phyloP scores from a whole-genome alignment of 2,797 vertebrate genomes.

The Enteromius anoplus region DNA sequence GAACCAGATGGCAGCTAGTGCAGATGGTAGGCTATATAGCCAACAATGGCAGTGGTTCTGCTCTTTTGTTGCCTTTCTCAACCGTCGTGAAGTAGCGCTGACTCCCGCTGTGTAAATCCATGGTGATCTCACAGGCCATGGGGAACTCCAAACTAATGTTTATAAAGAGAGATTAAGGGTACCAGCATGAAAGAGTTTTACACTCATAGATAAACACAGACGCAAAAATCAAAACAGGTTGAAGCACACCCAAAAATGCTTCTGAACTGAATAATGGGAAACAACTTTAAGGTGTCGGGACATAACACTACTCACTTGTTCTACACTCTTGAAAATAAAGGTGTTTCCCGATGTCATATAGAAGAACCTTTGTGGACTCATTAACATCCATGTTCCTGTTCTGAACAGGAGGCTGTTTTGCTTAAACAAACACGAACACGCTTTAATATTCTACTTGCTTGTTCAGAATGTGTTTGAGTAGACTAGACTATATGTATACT shows the following conservation, averaged over 20 bases:
- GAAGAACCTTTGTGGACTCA: neutral
- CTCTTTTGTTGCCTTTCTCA: constrained; percentile 31
- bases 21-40: constrained; percentile 44
- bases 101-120: constrained; percentile 41
- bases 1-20: constrained; percentile 40
- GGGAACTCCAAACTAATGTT: constrained; percentile 48
- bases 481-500: neutral
- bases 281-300: neutral
- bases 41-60: constrained; percentile 10
- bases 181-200: constrained; percentile 29
- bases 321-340: neutral
- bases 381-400: neutral
- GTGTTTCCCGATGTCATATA: neutral
- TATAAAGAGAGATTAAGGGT: constrained; percentile 27
- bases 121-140: constrained; percentile 27
- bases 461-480: neutral
- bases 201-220: constrained; percentile 25
- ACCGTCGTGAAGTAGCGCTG: neutral
- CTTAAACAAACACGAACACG: neutral
- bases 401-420: neutral
- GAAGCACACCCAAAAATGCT: neutral
- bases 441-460: neutral
- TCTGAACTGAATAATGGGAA: constrained; percentile 10
- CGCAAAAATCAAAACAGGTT: constrained; percentile 14
- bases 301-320: neutral